Base-by-base conservation (phyloP, 1,140 invertebrate species). In the Paraescarpia echinospica region DNA sequence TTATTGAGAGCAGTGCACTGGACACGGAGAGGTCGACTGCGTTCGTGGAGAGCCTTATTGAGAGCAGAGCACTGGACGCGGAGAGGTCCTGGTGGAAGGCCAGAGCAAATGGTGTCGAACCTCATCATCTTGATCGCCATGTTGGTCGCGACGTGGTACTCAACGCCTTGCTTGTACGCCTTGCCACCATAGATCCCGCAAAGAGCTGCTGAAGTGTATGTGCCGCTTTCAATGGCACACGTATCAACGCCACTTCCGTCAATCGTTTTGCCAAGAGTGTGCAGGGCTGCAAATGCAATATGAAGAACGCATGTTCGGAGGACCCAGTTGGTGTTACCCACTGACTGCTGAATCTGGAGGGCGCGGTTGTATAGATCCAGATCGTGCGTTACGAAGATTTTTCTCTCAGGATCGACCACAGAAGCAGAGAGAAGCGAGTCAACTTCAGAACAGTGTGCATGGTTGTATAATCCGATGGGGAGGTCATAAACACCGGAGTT, bases 141-240 rank as follows among this genome's bases (percentile, higher is more conserved):
- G 35, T 8, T 48, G n/a, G 14, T 91, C 34, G 35, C 41, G 34
- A 91, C 2, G n/a, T 91, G 41, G 35, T 91, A 91, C n/a, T 91
- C 91, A 91, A 91, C 41, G 27, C 91, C 91, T 91, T 31, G 9
- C 41, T 91, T 41, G 33, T 48, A 91, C n/a, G 91, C 91, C 41
- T 91, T 91, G 12, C 91, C 34, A 48, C 35, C 35, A 48, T 91
- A 91, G 0, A 91, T 91, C 35, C 91, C 34, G 48, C 4, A 34
- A 91, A 91, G 41, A 0, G 91, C 91, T 48, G 34, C 41, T 27
- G 91, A 48, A 22, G 91, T 91, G 91, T 91, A 91, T 91, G 35
- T 91, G 91, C 91, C 91, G 35, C 91, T 91, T 35, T 91, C 91
- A 91, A 48, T 48, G 12, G 34, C 33, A 91, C 34, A 41, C 22